Conservation (phyloP, 2,113 vertebrate species). For the Sebastes fasciatus region DNA sequence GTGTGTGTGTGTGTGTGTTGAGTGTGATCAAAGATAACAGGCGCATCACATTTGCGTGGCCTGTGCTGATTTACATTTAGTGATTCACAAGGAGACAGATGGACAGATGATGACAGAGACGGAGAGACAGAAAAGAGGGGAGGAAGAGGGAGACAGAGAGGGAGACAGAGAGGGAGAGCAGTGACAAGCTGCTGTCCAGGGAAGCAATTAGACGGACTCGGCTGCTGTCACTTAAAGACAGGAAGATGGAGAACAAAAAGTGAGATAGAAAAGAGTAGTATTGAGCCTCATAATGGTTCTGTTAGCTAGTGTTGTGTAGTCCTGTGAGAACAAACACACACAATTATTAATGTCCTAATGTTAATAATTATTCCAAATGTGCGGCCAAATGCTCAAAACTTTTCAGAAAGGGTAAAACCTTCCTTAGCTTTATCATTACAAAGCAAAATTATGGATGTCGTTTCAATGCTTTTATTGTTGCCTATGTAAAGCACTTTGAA, state of each 20-base stretch:
- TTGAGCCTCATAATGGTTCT: constrained; percentile 35
- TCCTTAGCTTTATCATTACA: background rate
- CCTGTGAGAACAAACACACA: constrained; percentile 20
- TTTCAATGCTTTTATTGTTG: too few relatives aligned
- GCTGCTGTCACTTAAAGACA: constrained; percentile 58
- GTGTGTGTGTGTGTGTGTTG: background rate
- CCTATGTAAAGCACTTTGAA: too few relatives aligned
- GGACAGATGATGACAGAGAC: constrained; percentile 67
- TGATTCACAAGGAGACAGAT: constrained; percentile 72
- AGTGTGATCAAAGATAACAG: constrained; percentile 59
- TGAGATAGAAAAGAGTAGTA: constrained; percentile 28
- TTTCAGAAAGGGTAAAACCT: background rate
- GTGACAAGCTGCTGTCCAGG: constrained; percentile 69
- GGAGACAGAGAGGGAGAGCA: background rate
- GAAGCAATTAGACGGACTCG: constrained; percentile 67
- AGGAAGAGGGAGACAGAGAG: constrained; percentile 1
- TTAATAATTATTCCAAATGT: constrained; percentile 44
- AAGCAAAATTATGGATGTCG: background rate
- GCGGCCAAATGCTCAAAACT: background rate
- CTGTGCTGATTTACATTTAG: constrained; percentile 64
- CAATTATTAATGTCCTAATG: constrained; percentile 16
- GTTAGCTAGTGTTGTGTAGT: constrained; percentile 20
- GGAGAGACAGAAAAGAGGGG: constrained; percentile 15
- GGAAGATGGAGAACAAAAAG: constrained; percentile 38
- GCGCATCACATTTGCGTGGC: constrained; percentile 46